Evolutionary conservation across 2,888 invertebrate species (phyloP), one percentile per base, ranked within the genome.

Genomic region (Pristionchus mayeri): DNA sequence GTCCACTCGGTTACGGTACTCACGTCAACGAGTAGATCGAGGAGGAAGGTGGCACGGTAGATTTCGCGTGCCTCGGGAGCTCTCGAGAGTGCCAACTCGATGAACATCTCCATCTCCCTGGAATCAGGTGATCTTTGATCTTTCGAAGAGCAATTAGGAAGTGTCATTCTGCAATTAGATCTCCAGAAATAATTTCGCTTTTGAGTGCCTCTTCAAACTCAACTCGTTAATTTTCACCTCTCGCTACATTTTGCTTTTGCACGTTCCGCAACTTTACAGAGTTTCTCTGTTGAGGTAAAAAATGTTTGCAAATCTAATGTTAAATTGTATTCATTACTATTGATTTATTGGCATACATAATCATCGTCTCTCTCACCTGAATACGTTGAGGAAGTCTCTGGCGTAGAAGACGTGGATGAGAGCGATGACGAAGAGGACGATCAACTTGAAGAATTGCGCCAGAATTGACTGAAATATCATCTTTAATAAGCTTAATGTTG

Each of bases 381-480:
- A 89, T 13, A 86, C 87, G 6, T 84, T 84, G 75, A 89, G 86
- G 76, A 88, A 89, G 27, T 87, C 86, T 50, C 87, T 86, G 87
- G 91, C 86, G 86, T 89, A 92, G 75, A 89, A 82, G 75, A 92
- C 86, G 85, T 92, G 92, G 34, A 87, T 86, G n/a, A 91, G 63
- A 18, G 92, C 92, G 52, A 92, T 76, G n/a, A 87, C 71, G 83
- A 90, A 88, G 71, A 92, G 87, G 6, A 88, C 87, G 52, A 92
- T 40, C 67, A 92, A 81, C 81, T 92, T 92, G 80, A 88, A 85
- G 85, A 88, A 90, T 81, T 91, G 91, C 34, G 91, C 89, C 78
- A 85, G 86, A 54, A 87, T 86, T n/a, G 85, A 85, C 91, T 91
- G 86, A 85, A 90, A 44, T 13, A 44, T 75, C 44, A 78, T 18